Base-by-base conservation (phyloP, 2,113 vertebrate species). In the Hypomesus transpacificus region DNA sequence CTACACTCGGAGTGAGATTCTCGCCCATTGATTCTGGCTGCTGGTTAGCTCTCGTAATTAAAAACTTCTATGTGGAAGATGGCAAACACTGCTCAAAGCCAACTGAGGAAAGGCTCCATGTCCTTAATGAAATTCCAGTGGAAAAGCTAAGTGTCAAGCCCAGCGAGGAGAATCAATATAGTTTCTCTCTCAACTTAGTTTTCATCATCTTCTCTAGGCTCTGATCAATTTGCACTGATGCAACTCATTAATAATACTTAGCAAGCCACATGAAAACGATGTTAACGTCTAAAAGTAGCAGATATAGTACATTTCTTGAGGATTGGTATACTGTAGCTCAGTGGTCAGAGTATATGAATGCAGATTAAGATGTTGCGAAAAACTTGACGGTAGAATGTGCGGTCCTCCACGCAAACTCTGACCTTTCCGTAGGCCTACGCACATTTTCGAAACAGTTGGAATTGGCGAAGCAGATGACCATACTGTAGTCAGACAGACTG, bases 51-150 rank as follows among this genome's bases (percentile, higher is more conserved):
- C 77, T 64, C 51, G 74, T 89, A 85, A 89, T 89, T 89, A 89
- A 80, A 86, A 85, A 87, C 74, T 76, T 79, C 82, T 84, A 76
- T 83, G 82, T 82, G 74, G 81, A 85, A 83, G 85, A 85, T 79
- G 71, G 85, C 84, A 86, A 88, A 87, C 79, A 86, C 66, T 53
- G 80, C 80, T 87, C 80, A 84, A 83, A 86, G 86, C 82, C 75
- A 84, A 84, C 86, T 86, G 84, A 84, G 81, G 80, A 82, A 76
- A 78, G 80, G 66, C 77, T 87, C 67, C 70, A 83, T 85, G 83
- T 76, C 81, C 81, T 87, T 89, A 90, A 89, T 89, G 81, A 91
- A 87, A 87, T 91, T 91, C 89, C 81, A 78, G 81, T 84, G 73
- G 74, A 83, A 75, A 34, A 86, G 81, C 85, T 86, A 82, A 88